Evolutionary conservation across 2,888 invertebrate genomes (phyloP).

Genomic region (Ophioninae sp.): DNA sequence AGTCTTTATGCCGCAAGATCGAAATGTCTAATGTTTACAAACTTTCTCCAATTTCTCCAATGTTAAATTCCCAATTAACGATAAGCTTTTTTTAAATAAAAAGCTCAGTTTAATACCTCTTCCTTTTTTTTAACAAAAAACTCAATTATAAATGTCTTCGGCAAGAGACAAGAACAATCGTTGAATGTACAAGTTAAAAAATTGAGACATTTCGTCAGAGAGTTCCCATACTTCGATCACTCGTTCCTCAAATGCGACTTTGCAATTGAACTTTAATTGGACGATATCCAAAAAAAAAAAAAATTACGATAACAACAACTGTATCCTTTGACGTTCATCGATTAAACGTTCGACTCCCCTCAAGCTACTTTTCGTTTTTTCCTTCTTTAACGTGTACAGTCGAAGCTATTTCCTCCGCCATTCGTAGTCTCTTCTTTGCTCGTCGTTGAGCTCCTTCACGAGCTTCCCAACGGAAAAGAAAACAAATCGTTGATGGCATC

Average conservation of each 20-base stretch:
- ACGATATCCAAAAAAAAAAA: neutral
- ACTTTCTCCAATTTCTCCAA: too few relatives aligned
- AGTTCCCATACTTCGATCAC: neutral
- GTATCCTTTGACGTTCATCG: neutral
- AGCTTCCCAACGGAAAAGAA: neutral
- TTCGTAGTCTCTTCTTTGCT: neutral
- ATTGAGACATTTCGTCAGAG: neutral
- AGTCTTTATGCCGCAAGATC: too few relatives aligned
- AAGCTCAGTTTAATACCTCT: too few relatives aligned
- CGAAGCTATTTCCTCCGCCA: neutral
- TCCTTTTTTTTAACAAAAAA: neutral
- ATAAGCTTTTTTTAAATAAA: too few relatives aligned
- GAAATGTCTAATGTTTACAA: too few relatives aligned
- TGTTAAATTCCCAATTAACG: too few relatives aligned
- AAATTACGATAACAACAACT: too few relatives aligned
- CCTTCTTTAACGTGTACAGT: neutral
- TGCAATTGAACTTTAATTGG: neutral
- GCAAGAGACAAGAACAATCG: neutral
- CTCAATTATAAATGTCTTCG: neutral
- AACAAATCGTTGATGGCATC: constrained; percentile 3
- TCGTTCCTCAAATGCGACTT: neutral
- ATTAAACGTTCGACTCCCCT: neutral
- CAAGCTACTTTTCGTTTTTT: neutral
- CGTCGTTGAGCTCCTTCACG: neutral
- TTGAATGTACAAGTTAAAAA: neutral